phyloP scores from a whole-genome alignment of 2,888 invertebrate genomes.

The Keiferia lycopersicella region DNA sequence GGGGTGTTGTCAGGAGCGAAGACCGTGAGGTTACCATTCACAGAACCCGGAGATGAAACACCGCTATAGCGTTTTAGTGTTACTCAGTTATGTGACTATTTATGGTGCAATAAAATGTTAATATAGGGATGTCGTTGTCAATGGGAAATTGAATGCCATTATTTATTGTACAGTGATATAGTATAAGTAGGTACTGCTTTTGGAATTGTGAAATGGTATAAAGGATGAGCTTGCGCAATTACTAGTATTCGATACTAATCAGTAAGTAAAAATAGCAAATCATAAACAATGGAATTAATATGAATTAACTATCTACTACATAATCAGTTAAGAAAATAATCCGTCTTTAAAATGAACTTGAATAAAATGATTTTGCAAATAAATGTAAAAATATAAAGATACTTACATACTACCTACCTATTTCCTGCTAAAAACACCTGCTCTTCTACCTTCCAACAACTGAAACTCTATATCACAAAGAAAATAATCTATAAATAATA shows the following conservation, averaged over 20 bases:
- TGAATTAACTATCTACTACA: not conserved
- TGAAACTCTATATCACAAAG: not conserved
- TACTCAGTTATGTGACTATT: constrained; percentile 54
- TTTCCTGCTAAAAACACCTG: not conserved
- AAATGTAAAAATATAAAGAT: not conserved
- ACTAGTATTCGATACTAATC: constrained; percentile 37
- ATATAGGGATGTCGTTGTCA: constrained; percentile 28
- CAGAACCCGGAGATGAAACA: constrained; percentile 70
- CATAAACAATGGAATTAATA: constrained; percentile 11
- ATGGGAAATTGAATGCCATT: constrained; percentile 18
- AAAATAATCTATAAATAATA: not conserved
- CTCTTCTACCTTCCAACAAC: not conserved
- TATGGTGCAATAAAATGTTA: constrained; percentile 67
- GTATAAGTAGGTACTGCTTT: constrained; percentile 47
- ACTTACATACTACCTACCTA: not conserved
- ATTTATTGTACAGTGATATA: constrained; percentile 40
- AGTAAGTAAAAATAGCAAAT: constrained; percentile 18
- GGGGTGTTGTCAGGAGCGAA: constrained; percentile 70
- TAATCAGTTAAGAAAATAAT: not conserved
- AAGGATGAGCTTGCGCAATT: constrained; percentile 55
- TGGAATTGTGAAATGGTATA: constrained; percentile 47
- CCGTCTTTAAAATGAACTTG: not conserved
- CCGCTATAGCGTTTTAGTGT: constrained; percentile 66
- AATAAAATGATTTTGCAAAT: not conserved
- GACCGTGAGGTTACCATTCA: constrained; percentile 67